Evolutionary conservation across 2,797 vertebrate species (phyloP).

Genomic region (Phalanger gymnotis): DNA sequence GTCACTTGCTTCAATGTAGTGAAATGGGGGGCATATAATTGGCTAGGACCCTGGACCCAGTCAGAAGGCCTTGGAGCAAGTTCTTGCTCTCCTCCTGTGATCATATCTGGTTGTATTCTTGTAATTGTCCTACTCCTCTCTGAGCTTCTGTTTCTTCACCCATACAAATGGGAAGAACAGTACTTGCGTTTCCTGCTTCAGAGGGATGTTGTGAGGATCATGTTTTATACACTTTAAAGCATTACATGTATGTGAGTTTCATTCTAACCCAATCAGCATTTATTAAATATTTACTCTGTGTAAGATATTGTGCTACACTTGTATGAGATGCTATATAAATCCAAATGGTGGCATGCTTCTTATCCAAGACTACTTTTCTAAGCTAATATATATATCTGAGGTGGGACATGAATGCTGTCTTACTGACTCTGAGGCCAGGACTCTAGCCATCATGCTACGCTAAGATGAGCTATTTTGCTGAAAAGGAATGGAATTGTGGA

Average conservation of each 20-base stretch:
- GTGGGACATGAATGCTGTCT: background rate
- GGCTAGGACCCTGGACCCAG: background rate
- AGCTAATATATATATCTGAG: background rate
- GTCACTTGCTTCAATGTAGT: conserved; percentile 6
- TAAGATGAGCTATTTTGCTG: conserved; percentile 57
- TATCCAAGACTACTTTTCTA: background rate
- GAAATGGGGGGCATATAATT: background rate
- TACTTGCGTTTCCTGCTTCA: background rate
- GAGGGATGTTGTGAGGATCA: background rate
- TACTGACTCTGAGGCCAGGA: background rate
- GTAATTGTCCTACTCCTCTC: background rate
- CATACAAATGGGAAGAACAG: background rate
- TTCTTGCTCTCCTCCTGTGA: background rate
- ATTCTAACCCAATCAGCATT: background rate
- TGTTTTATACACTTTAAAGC: background rate
- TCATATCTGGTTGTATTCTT: background rate
- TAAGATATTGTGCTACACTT: background rate
- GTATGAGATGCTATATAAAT: background rate
- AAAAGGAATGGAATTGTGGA: conserved; percentile 77
- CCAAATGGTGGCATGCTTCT: background rate
- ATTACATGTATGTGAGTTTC: background rate
- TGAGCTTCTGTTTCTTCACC: background rate
- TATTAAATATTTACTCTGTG: background rate
- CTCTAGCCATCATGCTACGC: background rate
- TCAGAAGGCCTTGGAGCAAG: background rate